Evolutionary conservation across 2,797 vertebrate genomes (phyloP), one percentile per base, ranked within the genome.

Genomic region (Rhinatrema bivittatum): DNA sequence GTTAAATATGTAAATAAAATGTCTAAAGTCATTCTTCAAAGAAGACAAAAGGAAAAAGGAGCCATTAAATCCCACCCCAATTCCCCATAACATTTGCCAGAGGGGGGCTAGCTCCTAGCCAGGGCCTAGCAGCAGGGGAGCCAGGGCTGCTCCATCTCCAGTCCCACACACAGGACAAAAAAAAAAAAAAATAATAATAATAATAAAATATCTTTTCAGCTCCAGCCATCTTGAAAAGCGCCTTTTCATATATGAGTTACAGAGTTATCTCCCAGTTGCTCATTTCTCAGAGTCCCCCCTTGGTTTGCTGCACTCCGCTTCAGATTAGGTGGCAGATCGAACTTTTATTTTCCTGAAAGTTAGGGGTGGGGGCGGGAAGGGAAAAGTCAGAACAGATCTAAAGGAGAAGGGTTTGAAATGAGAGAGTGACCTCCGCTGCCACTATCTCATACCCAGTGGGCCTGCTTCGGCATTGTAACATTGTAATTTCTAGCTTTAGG

Each of bases 1-100:
- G 87, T 96, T 97, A 96, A 95, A 98, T 98, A 98, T 98, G 95
- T 97, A 98, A 98, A 98, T 98, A 98, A 96, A 97, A 98, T 88
- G 92, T 97, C 93, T 93, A 96, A 97, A 98, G 95, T 97, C 93
- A 95, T 96, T 96, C 95, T 98, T 98, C 93, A 98, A 97, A 97
- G 93, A 87, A 91, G 89, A 97, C 91, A 97, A 97, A 98, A 91
- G 83, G 84, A 86, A 87, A 85, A 85, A 91, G 92, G 92, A 93
- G 91, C 90, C 91, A 91, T 94, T 94, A 96, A 98, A 97, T 97
- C 95, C 93, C 94, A 87, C 90, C 86, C 85, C 88, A 76, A 90
- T 94, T 94, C 92, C 95, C 92, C 89, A 88, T 90, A 91, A 93
- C 93, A 90, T 90, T 91, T 93, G 89, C 87, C 88, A 83, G 92